These are phyloP conservation scores for Byasa hedistus DNA, from an alignment of 2,888 invertebrate species.

Conservation along the genomic window DNA sequence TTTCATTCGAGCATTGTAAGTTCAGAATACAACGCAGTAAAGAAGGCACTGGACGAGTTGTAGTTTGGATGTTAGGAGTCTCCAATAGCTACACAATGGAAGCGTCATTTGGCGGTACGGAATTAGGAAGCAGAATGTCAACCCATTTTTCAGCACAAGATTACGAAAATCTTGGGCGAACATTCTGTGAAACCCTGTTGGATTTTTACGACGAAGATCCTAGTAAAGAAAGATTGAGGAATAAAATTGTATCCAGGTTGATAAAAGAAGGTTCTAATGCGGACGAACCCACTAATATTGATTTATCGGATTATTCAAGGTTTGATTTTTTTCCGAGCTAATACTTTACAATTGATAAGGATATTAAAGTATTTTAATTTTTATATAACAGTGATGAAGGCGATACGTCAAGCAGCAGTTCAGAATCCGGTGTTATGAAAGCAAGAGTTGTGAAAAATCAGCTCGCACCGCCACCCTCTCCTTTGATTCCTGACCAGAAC, in stretches of 20 bases:
- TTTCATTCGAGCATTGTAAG: constrained; percentile 96
- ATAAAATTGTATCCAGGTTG: constrained; percentile 89
- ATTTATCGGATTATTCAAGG: constrained; percentile 93
- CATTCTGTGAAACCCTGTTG: constrained; percentile 94
- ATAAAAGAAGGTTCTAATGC: constrained; percentile 92
- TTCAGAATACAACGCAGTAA: constrained; percentile 96
- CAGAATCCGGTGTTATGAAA: constrained; percentile 80
- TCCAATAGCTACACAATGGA: constrained; percentile 97
- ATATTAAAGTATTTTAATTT: not conserved
- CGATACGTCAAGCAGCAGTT: constrained; percentile 86
- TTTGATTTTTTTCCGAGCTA: constrained; percentile 45
- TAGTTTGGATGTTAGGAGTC: constrained; percentile 97
- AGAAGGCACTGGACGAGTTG: constrained; percentile 96
- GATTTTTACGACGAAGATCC: constrained; percentile 95
- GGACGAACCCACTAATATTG: constrained; percentile 92
- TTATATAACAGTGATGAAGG: constrained; percentile 85
- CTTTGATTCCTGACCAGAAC: constrained; percentile 77
- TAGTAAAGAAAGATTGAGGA: constrained; percentile 88
- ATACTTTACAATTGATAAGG: not conserved
- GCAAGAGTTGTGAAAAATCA: constrained; percentile 73
- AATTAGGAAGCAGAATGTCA: constrained; percentile 87
- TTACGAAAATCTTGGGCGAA: constrained; percentile 86
- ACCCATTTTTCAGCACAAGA: constrained; percentile 90
- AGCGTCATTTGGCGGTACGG: constrained; percentile 95
- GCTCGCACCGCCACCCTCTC: constrained; percentile 85